phyloP scores from a whole-genome alignment of 2,888 invertebrate genomes.

The Drosophila koepferae region DNA sequence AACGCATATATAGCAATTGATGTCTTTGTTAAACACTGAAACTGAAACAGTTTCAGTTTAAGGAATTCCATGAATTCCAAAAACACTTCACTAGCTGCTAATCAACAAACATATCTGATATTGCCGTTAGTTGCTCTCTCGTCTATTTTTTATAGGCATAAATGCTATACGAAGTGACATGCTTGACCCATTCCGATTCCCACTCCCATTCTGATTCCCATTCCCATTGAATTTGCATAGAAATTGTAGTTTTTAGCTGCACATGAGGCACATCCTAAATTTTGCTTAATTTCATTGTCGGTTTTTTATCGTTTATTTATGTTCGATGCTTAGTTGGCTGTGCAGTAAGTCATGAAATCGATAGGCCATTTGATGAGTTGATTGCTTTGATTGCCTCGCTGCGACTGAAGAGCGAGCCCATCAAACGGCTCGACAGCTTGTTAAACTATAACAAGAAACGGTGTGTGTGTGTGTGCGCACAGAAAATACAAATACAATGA shows the following conservation, averaged over 20 bases:
- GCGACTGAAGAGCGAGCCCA: conserved; percentile 24
- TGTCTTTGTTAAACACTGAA: not conserved
- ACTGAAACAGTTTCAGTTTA: not conserved
- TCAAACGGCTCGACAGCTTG: conserved; percentile 57
- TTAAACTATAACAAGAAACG: conserved; percentile 41
- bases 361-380: conserved; percentile 48
- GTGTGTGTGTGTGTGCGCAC: conserved; percentile 11
- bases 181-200: conserved; percentile 9
- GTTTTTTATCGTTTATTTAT: conserved; percentile 6
- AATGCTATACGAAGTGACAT: not conserved
- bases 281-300: conserved; percentile 5
- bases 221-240: conserved; percentile 13
- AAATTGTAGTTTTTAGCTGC: conserved; percentile 13
- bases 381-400: conserved; percentile 51
- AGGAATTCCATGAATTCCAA: not conserved
- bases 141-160: conserved; percentile 2
- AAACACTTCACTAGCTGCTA: not conserved
- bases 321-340: conserved; percentile 18
- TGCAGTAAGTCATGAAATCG: conserved; percentile 39
- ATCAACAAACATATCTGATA: conserved; percentile 1
- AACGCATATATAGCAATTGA: not conserved
- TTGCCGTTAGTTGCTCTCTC: conserved; percentile 2
- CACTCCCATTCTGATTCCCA: not conserved
- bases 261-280: conserved; percentile 14
- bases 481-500: not conserved